Conservation (phyloP, 2,888 invertebrate species). For the Leistus spinibarbis region DNA sequence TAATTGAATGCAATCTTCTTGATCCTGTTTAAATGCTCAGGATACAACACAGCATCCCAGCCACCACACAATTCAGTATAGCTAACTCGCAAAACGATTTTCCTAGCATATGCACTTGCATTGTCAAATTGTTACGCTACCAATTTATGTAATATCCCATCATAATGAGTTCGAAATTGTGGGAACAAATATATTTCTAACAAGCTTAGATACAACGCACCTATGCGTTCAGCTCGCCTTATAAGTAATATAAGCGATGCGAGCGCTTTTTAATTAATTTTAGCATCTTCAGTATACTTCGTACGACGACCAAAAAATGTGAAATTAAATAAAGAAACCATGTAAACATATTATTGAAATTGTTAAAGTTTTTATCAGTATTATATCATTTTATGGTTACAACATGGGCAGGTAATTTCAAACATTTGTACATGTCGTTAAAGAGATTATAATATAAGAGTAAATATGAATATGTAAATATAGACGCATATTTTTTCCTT, state of each 20-base stretch:
- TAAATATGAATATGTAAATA: not conserved
- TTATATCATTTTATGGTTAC: constrained; percentile 1
- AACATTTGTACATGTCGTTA: constrained; percentile 13
- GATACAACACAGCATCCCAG: not conserved
- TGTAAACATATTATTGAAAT: not conserved
- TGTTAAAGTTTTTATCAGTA: not conserved
- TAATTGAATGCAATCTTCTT: constrained; percentile 34
- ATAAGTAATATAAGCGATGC: no score
- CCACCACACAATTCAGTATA: not conserved
- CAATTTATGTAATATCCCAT: not conserved
- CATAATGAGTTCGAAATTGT: no score
- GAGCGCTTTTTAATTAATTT: no score
- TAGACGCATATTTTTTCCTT: not conserved
- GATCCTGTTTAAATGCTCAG: constrained; percentile 23
- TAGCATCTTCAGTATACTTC: not conserved
- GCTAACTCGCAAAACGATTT: no score
- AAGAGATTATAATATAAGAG: constrained; percentile 3
- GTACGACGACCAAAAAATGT: not conserved
- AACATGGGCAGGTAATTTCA: not conserved
- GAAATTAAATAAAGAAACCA: not conserved
- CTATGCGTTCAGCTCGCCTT: no score
- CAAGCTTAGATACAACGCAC: no score
- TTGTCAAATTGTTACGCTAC: no score
- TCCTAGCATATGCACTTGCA: not conserved
- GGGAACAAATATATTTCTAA: no score